A percentile compares a stretch with the other conserved stretches of the same genome.
Evolutionary conservation across 2,888 invertebrate genomes (phyloP).

Genomic region (Ethmia dodecea): DNA sequence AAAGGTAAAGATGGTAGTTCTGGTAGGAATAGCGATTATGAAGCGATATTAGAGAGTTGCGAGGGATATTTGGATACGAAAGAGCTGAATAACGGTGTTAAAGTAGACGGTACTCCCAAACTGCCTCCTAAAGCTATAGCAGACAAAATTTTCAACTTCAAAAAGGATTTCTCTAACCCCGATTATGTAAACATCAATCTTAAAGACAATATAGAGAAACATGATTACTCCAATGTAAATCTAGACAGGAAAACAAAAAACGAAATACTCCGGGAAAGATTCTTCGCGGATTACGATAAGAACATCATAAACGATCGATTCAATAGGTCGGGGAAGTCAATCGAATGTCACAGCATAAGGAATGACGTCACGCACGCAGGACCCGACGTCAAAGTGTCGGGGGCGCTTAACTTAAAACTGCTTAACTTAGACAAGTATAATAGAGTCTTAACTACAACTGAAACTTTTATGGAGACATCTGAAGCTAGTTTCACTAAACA

Average conservation of each 20-base stretch:
- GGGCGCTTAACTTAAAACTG: slow-evolving; percentile 61
- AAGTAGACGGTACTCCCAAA: slow-evolving; percentile 29
- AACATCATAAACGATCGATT: slow-evolving; percentile 54
- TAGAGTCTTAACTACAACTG: slow-evolving; percentile 58
- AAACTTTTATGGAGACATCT: slow-evolving; percentile 54
- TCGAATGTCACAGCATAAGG: slow-evolving; percentile 64
- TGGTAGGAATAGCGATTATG: slow-evolving; percentile 27
- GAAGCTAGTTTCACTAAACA: slow-evolving; percentile 63
- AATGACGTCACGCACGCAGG: slow-evolving; percentile 61
- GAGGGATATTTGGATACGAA: slow-evolving; percentile 30
- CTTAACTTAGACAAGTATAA: slow-evolving; percentile 61
- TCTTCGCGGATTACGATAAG: slow-evolving; percentile 52
- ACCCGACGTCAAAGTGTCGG: slow-evolving; percentile 54
- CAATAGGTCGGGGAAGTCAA: slow-evolving; percentile 52
- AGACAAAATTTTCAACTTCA: slow-evolving; percentile 63
- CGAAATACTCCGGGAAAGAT: slow-evolving; percentile 53
- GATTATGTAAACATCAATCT: slow-evolving; percentile 58
- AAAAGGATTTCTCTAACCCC: slow-evolving; percentile 62
- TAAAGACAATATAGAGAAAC: slow-evolving; percentile 12
- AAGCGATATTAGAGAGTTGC: slow-evolving; percentile 46
- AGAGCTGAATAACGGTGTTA: neutral
- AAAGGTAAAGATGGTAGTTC: slow-evolving; percentile 21
- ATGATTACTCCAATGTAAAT: slow-evolving; percentile 26
- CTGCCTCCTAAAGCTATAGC: slow-evolving; percentile 51
- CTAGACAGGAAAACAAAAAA: slow-evolving; percentile 48